Evolutionary conservation across 2,888 invertebrate species (phyloP).

Genomic region (Coecobrya sp.): DNA sequence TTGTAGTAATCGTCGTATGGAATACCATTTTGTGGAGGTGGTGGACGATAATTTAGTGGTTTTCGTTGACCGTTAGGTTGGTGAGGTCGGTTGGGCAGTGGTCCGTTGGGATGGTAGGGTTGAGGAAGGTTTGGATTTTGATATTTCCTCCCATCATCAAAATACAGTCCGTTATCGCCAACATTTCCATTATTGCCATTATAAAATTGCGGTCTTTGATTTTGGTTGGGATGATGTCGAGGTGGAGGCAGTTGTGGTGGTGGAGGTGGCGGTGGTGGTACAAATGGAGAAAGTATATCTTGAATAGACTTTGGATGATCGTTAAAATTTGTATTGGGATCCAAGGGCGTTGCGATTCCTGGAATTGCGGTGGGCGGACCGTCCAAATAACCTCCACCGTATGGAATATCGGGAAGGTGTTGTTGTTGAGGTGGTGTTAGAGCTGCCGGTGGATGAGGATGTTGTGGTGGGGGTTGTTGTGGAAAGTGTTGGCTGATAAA

Average conservation of each 20-base stretch:
- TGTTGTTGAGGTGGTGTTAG: slow-evolving; percentile 28
- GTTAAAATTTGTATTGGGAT: background rate
- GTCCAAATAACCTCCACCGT: slow-evolving; percentile 33
- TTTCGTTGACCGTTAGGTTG: background rate
- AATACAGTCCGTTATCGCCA: slow-evolving; percentile 28
- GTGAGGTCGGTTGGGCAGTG: background rate
- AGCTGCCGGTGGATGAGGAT: slow-evolving; percentile 12
- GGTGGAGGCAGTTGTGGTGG: background rate
- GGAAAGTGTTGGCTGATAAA: slow-evolving; percentile 57
- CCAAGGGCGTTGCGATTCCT: slow-evolving; percentile 41
- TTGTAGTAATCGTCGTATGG: slow-evolving; percentile 32
- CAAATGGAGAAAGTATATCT: slow-evolving; percentile 83
- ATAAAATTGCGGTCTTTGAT: slow-evolving; percentile 29
- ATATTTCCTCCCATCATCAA: slow-evolving; percentile 33
- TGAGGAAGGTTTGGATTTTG: slow-evolving; percentile 45
- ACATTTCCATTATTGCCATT: slow-evolving; percentile 2
- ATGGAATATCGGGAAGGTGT: slow-evolving; percentile 9
- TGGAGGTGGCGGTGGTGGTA: slow-evolving; percentile 38
- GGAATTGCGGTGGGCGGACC: slow-evolving; percentile 66
- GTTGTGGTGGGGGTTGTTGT: slow-evolving; percentile 40
- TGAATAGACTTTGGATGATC: slow-evolving; percentile 85
- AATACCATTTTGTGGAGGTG: background rate
- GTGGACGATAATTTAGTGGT: background rate
- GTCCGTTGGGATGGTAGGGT: slow-evolving; percentile 16
- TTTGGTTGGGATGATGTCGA: slow-evolving; percentile 31